phyloP scores from a whole-genome alignment of 35 echinoderm and acorn worm species.

The Nesometra sesokonis region DNA sequence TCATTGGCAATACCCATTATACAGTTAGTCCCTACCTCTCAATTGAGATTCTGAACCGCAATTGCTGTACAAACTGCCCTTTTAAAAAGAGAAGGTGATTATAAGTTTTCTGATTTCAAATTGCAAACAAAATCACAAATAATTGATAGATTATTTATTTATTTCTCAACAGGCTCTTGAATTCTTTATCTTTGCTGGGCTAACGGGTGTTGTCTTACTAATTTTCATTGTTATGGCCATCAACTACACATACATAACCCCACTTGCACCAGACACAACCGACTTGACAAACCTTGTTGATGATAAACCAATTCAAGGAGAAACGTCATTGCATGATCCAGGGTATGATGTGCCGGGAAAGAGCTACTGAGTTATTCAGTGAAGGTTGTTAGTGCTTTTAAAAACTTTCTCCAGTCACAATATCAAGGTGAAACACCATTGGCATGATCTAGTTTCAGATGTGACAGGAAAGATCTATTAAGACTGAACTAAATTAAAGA shows the following conservation, averaged over 20 bases:
- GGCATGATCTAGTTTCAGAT: no score
- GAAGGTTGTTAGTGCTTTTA: no score
- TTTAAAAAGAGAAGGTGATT: no score
- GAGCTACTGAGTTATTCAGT: neutral
- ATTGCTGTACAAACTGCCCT: no score
- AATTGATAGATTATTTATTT: neutral
- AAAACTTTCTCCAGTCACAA: no score
- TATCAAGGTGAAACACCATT: no score
- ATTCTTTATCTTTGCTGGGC: conserved; percentile 84
- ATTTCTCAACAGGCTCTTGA: conserved; percentile 62
- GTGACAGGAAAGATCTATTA: no score
- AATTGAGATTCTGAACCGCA: no score
- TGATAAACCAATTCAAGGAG: neutral
- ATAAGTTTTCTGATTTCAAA: neutral
- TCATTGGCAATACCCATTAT: no score
- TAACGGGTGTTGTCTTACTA: conserved; percentile 67
- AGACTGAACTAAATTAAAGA: no score
- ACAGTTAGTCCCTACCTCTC: no score
- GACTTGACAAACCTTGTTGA: neutral
- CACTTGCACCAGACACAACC: neutral
- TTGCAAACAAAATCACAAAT: neutral
- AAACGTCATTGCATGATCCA: neutral
- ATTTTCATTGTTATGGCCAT: conserved; percentile 72
- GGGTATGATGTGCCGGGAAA: neutral
- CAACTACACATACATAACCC: conserved; percentile 69